Conservation (phyloP, 1,140 invertebrate species). For the Oedothorax gibbosus region DNA sequence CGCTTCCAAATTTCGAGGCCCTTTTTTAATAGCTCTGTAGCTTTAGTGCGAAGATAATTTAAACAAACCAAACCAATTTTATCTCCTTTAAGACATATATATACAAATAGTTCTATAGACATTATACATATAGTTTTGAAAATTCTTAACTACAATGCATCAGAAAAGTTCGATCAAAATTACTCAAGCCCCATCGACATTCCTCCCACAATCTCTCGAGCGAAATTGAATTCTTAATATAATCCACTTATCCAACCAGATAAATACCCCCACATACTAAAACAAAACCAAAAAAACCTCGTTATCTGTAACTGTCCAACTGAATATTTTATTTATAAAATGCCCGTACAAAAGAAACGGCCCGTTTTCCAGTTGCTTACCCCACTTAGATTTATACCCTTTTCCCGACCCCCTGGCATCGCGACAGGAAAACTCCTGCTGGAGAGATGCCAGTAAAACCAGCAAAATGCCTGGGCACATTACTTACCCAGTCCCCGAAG, state of each 20-base stretch:
- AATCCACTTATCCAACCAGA: background rate
- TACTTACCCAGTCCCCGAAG: slow-evolving; percentile 48
- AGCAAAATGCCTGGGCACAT: slow-evolving; percentile 41
- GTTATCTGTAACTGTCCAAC: background rate
- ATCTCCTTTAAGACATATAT: too few relatives aligned
- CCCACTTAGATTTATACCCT: slow-evolving; percentile 38
- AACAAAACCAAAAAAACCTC: background rate
- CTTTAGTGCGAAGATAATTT: too few relatives aligned
- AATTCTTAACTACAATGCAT: too few relatives aligned
- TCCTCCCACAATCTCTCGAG: too few relatives aligned
- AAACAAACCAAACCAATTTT: too few relatives aligned
- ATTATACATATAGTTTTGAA: too few relatives aligned
- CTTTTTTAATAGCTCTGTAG: too few relatives aligned
- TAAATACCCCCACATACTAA: background rate
- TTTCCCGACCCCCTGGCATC: slow-evolving; percentile 13
- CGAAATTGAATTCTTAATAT: too few relatives aligned
- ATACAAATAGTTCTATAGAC: too few relatives aligned
- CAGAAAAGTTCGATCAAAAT: too few relatives aligned
- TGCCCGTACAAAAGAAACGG: background rate
- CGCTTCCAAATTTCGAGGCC: too few relatives aligned
- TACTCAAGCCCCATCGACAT: too few relatives aligned
- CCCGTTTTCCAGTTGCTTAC: slow-evolving; percentile 43
- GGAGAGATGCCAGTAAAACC: slow-evolving; percentile 28
- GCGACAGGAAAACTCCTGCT: slow-evolving; percentile 21
- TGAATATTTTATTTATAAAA: slow-evolving; percentile 21